Evolutionary conservation across 2,888 invertebrate species (phyloP), one percentile per base, ranked within the genome.

Genomic region (Plagodis pulveraria): DNA sequence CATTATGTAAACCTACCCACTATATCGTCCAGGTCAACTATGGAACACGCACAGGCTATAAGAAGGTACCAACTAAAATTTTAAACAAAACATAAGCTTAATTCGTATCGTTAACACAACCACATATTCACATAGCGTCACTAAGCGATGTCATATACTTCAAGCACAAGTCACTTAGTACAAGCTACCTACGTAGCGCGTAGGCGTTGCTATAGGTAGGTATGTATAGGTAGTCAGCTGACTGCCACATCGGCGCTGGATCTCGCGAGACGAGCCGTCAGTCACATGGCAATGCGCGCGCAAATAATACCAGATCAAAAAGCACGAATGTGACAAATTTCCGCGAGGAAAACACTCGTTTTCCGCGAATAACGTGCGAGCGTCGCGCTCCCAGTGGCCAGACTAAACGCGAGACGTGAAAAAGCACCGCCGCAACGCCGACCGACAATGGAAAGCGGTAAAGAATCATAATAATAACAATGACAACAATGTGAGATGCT

Each of bases 381-480:
- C 92, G 87, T 84, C 87, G 84, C 91, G 92, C 87, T 92, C 87
- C 90, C 92, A 84, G 83, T 91, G 89, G 86, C 89, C 91, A 90
- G 92, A 92, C 92, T 92, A 92, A 92, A 89, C 87, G 89, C 87
- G 89, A 86, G 80, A 89, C 89, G 90, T 92, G 92, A 92, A 92
- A 92, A 92, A 92, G 92, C 90, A 91, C 91, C 90, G 91, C 88
- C 92, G 85, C 90, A 91, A 89, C 91, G 92, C 86, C 86, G 88
- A 82, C 89, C 91, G 91, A 92, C 92, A 92, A 92, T 92, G 91
- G 91, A 92, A 92, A 92, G 92, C 92, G 91, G 91, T 89, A 91
- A 92, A 92, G 92, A 92, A 91, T 92, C 92, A 92, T 92, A 92
- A 92, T 91, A 92, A 92, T 92, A 92, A 92, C 92, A 92, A 92